A percentile compares a stretch with the other conserved stretches of the same genome.
These are phyloP conservation scores for Drosophila subpulchrella DNA, from an alignment of 1,140 invertebrate species.

Conservation along the genomic window DNA sequence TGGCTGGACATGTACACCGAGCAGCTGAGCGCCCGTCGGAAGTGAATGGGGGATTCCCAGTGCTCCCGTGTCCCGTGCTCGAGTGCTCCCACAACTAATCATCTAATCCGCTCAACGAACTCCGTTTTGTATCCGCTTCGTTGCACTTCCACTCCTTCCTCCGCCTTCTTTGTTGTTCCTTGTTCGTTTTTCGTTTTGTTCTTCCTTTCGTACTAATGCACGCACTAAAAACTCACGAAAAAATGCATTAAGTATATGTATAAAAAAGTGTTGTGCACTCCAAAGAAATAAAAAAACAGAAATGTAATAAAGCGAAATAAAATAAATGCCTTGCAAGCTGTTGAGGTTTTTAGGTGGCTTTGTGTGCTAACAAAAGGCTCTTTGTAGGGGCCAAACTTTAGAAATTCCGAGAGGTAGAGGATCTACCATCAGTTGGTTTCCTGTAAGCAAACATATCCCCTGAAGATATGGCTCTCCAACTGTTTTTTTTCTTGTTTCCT, in stretches of 20 bases:
- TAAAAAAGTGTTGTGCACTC: constrained; percentile 42
- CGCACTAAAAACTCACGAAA: constrained; percentile 43
- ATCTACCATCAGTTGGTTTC: no score
- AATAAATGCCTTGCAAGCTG: constrained; percentile 12
- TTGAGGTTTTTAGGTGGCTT: neutral
- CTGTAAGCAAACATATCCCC: no score
- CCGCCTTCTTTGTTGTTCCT: constrained; percentile 20
- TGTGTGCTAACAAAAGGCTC: neutral
- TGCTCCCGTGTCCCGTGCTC: neutral
- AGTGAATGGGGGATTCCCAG: constrained; percentile 43
- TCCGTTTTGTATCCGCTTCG: constrained; percentile 31
- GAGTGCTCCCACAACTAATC: constrained; percentile 45
- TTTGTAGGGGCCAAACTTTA: neutral
- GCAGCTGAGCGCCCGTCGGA: constrained; percentile 77
- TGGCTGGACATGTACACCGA: constrained; percentile 85
- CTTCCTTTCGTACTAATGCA: constrained; percentile 57
- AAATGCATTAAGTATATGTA: constrained; percentile 5
- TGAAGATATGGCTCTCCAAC: no score
- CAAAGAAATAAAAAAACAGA: constrained; percentile 20
- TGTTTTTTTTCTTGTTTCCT: no score
- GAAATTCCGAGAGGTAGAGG: neutral
- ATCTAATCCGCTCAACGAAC: constrained; percentile 45
- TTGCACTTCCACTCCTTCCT: constrained; percentile 1
- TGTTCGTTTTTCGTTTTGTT: constrained; percentile 16
- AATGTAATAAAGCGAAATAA: constrained; percentile 29